Evolutionary conservation across 2,888 invertebrate genomes (phyloP).

Genomic region (Eristalis tenax): DNA sequence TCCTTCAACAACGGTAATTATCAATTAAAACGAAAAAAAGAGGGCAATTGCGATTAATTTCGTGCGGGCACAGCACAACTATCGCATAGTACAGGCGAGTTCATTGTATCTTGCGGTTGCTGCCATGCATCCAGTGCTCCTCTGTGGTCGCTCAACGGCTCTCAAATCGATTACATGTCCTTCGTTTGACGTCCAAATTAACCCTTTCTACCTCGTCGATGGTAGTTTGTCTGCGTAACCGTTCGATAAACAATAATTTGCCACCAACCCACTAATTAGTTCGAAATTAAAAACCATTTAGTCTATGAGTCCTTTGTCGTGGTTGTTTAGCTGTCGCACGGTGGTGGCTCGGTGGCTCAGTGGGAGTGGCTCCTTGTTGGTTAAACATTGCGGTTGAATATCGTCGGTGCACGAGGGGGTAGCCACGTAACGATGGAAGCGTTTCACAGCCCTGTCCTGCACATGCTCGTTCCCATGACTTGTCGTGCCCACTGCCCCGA

Average conservation of each 20-base stretch:
- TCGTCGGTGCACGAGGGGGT: neutral
- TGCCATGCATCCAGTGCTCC: constrained; percentile 17
- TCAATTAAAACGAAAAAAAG: constrained; percentile 10
- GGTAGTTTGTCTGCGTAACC: constrained; percentile 48
- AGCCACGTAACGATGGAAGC: constrained; percentile 6
- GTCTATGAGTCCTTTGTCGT: constrained; percentile 47
- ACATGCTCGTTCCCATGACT: constrained; percentile 50
- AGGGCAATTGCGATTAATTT: constrained; percentile 9
- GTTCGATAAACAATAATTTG: constrained; percentile 71
- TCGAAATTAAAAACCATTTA: constrained; percentile 71
- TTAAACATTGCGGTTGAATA: constrained; percentile 63
- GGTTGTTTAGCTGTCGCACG: neutral
- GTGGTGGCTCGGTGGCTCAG: neutral
- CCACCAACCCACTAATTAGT: constrained; percentile 67
- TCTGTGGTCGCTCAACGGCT: constrained; percentile 43
- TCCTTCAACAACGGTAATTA: constrained; percentile 33
- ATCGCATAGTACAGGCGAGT: neutral
- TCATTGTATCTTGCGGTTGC: constrained; percentile 50
- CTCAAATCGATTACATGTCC: constrained; percentile 63
- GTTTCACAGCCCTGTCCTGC: constrained; percentile 11
- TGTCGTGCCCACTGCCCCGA: neutral
- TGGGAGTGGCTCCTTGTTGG: constrained; percentile 66
- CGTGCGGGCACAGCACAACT: neutral
- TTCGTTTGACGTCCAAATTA: constrained; percentile 58
- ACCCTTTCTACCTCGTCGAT: constrained; percentile 41